Evolutionary conservation across 1,140 invertebrate species (phyloP).

Genomic region (Branchinecta lynchi): DNA sequence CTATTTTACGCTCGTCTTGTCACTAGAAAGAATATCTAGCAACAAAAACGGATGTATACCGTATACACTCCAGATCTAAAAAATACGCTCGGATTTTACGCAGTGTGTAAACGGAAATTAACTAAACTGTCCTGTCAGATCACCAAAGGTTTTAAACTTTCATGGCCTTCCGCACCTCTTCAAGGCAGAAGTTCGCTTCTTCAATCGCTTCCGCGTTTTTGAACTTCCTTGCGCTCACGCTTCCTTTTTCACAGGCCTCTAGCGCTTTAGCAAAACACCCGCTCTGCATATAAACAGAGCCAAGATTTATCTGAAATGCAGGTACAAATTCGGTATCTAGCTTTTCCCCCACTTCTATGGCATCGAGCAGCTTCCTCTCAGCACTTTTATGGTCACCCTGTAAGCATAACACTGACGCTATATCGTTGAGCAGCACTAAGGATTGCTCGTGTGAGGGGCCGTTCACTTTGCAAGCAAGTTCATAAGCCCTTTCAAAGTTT

Average conservation of each 20-base stretch:
- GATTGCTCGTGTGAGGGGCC: constrained; percentile 53
- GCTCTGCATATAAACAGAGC: not conserved
- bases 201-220: not conserved
- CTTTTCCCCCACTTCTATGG: constrained; percentile 34
- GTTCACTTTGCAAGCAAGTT: constrained; percentile 45
- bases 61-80: too few species aligned
- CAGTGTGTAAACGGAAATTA: too few species aligned
- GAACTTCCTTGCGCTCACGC: not conserved
- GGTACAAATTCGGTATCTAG: not conserved
- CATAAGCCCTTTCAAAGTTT: constrained; percentile 50
- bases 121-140: too few species aligned
- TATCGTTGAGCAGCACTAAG: constrained; percentile 64
- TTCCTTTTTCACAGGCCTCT: not conserved
- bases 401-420: constrained; percentile 53
- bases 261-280: not conserved
- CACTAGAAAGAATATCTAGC: too few species aligned
- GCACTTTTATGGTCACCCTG: constrained; percentile 49
- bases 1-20: too few species aligned
- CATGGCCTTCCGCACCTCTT: not conserved
- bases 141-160: too few species aligned
- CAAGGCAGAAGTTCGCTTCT: not conserved
- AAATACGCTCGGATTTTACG: too few species aligned
- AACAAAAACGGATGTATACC: too few species aligned
- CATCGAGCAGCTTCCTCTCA: constrained; percentile 50
- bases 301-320: not conserved